Base-by-base conservation (phyloP, 2,797 vertebrate genomes). In the Trichosurus vulpecula region DNA sequence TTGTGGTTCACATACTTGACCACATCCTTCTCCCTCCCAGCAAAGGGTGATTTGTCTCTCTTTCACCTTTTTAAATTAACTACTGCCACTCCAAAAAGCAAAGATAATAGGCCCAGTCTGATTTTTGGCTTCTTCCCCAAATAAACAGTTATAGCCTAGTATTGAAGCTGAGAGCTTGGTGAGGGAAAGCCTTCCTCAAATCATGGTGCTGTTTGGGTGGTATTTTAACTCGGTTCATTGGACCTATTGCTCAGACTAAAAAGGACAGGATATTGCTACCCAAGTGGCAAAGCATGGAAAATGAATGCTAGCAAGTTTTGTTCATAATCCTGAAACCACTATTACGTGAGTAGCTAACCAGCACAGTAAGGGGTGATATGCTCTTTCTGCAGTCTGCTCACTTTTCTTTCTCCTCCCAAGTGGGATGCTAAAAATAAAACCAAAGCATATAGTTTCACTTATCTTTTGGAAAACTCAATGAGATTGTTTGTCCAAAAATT, bases 341-440 rank as follows among this genome's bases (percentile, higher is more conserved):
- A 0, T 54, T 8, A 1, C 8, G 29, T 14, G 14, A 90, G 74
- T 4, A 0, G 27, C 29, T 54, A 41, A 90, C 90, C 11, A 27
- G 54, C 4, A 30, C 53, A 0, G 41, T 54, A n/a, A 6, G 4
- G 5, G 47, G 31, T 10, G 10, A 1, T 29, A n/a, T 53, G 61
- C 35, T 57, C 94, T 92, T 95, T 94, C 94, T 90, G n/a, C 51
- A 35, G 51, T 14, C 66, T 91, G 51, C 90, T 97, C 90, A 2
- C 58, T 13, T 95, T 93, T 93, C 96, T 92, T 61, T 90, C 35
- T 94, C 54, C 89, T 57, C 51, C 91, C 54, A 47, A 52, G 0
- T 31, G n/a, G 27, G 47, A 93, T 66, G 74, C 96, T 96, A 97
- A 98, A 97, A 97, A 96, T 96, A 97, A 96, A 97, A 90, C 61